Evolutionary conservation across 92 coral and sea anemone species (phyloP), one percentile per base, ranked within the genome.

Genomic region (Zoanthus solanderi): DNA sequence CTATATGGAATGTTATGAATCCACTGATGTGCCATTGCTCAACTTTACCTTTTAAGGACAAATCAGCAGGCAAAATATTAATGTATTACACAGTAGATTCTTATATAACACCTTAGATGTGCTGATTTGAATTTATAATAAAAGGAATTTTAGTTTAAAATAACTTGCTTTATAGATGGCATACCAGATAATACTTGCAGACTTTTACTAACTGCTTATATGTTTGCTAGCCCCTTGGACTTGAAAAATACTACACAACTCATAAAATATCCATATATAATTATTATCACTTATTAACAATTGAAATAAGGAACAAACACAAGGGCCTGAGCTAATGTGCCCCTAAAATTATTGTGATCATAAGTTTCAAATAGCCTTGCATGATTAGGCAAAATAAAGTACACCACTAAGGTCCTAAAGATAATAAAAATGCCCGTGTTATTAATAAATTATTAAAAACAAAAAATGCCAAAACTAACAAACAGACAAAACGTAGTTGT

Each of bases 41-140:
- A 72, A 17, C 78, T 72, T 72, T 37, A 72, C 50, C 78, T 72
- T 72, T 37, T 72, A 72, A 72, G 54, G 78, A 72, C n/a, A 72
- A 72, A 37, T 34, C 78, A 72, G 44, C 54, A 44, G 7, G 54
- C 78, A 72, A 42, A 72, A 50, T 2, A 72, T 72, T 37, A 72
- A 15, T 47, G 50, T 45, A 72, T 72, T 37, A 42, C 18, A 69
- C 75, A 30, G 75, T 30, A 17, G 68, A 61, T 16, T 61, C 29
- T 3, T 45, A 69, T 69, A 29, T 29, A 29, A 30, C 15, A 23
- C 75, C 75, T 34, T 30, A 34, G 44, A 7, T 34, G 45, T 8
- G 75, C 14, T 34, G 45, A 69, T 30, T 34, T 69, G 17, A 69
- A 9, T 46, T 29, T 69, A 7, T 7, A 61, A 15, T 15, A 61